These are phyloP conservation scores for Sebastes fasciatus DNA, from an alignment of 2,113 vertebrate species.

Conservation along the genomic window DNA sequence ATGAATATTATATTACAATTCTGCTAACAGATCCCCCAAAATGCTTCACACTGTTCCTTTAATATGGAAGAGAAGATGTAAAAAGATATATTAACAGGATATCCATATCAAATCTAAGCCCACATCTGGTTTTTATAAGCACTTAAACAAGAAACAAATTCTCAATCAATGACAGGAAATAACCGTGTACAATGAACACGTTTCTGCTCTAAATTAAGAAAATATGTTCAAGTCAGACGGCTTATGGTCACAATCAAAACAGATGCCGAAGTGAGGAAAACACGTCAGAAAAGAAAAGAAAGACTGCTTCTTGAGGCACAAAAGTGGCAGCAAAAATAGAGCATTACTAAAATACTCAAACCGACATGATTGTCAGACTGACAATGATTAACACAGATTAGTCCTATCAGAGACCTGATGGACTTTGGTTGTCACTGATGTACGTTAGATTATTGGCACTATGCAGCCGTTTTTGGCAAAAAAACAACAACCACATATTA, in stretches of 20 bases:
- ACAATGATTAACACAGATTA: background rate
- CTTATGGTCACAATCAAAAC: background rate
- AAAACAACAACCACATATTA: no score
- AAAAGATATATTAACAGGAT: background rate
- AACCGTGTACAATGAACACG: background rate
- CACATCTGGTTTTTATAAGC: background rate
- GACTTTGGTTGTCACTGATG: background rate
- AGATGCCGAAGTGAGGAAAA: background rate
- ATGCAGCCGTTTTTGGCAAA: background rate
- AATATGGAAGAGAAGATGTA: conserved; percentile 21
- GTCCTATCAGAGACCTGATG: background rate
- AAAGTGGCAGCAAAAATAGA: conserved; percentile 6
- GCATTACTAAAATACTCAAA: background rate
- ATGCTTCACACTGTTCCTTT: no score
- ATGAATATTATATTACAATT: no score
- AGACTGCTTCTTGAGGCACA: conserved; percentile 26
- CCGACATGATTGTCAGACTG: background rate
- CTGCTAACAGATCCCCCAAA: no score
- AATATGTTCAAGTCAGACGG: conserved; percentile 15
- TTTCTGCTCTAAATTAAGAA: background rate
- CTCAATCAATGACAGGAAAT: background rate
- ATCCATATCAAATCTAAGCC: background rate
- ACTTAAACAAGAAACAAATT: background rate
- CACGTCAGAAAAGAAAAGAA: background rate
- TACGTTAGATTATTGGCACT: background rate